Evolutionary conservation across 2,113 vertebrate species (phyloP).

Genomic region (Halichoeres trimaculatus): DNA sequence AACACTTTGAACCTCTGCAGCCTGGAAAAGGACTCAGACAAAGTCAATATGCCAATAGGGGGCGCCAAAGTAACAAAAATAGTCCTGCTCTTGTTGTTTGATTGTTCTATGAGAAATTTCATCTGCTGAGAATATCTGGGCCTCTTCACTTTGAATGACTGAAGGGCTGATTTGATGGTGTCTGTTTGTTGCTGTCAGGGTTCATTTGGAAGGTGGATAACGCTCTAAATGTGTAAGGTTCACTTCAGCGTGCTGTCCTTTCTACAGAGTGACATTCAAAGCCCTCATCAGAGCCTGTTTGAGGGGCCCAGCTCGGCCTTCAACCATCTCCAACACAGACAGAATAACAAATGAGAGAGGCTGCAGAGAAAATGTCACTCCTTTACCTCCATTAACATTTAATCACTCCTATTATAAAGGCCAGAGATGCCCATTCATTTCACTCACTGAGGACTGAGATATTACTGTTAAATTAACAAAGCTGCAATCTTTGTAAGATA

Average conservation of each 20-base stretch:
- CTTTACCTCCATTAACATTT: conserved; percentile 13
- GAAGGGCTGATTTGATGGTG: no score
- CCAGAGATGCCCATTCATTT: background rate
- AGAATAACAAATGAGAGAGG: conserved; percentile 61
- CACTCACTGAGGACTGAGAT: background rate
- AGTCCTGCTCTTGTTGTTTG: no score
- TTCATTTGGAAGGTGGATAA: background rate
- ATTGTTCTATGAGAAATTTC: no score
- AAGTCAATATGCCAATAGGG: no score
- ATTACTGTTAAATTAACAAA: background rate
- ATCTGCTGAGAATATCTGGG: no score
- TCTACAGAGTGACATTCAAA: conserved; percentile 44
- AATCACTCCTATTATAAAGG: conserved; percentile 7
- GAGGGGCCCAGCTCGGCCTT: conserved; percentile 36
- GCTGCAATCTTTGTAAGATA: background rate
- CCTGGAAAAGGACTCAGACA: no score
- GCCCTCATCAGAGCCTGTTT: conserved; percentile 24
- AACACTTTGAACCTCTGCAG: no score
- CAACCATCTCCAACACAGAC: conserved; percentile 42
- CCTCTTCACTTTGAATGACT: no score
- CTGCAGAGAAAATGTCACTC: conserved; percentile 57
- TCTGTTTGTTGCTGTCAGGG: background rate
- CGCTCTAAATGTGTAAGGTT: background rate
- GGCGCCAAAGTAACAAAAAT: no score
- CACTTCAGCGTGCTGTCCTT: background rate